Evolutionary conservation across 2,888 invertebrate genomes (phyloP).

Genomic region (Lochmaea crataegi): DNA sequence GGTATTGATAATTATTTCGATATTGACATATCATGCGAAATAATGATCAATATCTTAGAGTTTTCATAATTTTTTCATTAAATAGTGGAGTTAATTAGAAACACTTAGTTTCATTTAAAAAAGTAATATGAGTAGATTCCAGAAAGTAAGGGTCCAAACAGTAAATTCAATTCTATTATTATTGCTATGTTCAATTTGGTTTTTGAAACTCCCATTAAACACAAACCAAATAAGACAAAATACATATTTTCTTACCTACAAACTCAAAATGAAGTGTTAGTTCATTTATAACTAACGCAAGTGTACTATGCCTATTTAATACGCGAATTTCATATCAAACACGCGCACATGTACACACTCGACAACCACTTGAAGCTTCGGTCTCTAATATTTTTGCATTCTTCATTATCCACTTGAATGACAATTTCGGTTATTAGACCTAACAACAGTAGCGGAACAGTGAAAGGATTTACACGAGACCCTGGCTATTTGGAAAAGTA

Average conservation of each 20-base stretch:
- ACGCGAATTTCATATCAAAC: not conserved
- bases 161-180: too few relatives aligned
- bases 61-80: too few relatives aligned
- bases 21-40: too few relatives aligned
- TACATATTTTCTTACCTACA: not conserved
- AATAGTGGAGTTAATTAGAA: too few relatives aligned
- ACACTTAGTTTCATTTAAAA: too few relatives aligned
- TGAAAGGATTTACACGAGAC: slow-evolving; percentile 1
- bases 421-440: slow-evolving; percentile 30
- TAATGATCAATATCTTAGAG: too few relatives aligned
- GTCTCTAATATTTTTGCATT: slow-evolving; percentile 47
- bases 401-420: slow-evolving; percentile 45
- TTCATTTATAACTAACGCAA: not conserved
- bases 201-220: too few relatives aligned
- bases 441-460: slow-evolving; percentile 20
- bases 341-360: slow-evolving; percentile 26
- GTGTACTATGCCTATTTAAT: not conserved
- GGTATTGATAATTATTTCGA: too few relatives aligned
- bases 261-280: not conserved
- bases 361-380: slow-evolving; percentile 32
- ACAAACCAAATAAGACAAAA: not conserved
- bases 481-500: too few relatives aligned
- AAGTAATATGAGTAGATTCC: too few relatives aligned
- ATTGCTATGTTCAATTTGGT: too few relatives aligned
- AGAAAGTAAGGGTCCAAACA: too few relatives aligned